Evolutionary conservation across 1,140 invertebrate genomes (phyloP).

Genomic region (honey bee (Apis mellifera)): Amel_HAv3.1 CM009941.2:566001-566500

Average conservation of each 20-base stretch:
- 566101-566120: neutral
- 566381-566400: conserved; percentile 80
- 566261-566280: neutral
- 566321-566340: neutral
- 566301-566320: neutral
- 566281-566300: neutral
- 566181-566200: neutral
- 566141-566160: neutral
- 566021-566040: too few species aligned
- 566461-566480: conserved; percentile 85
- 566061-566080: too few species aligned
- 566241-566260: neutral
- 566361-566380: conserved; percentile 75
- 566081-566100: neutral
- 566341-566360: neutral
- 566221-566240: neutral
- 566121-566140: neutral
- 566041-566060: too few species aligned
- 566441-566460: conserved; percentile 92
- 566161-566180: too few species aligned
- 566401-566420: conserved; percentile 81
- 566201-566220: neutral
- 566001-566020: neutral
- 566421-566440: conserved; percentile 84
- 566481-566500: conserved; percentile 88